These are phyloP conservation scores for Vireo altiloquus DNA, from an alignment of 2,113 vertebrate genomes.

Conservation along the genomic window DNA sequence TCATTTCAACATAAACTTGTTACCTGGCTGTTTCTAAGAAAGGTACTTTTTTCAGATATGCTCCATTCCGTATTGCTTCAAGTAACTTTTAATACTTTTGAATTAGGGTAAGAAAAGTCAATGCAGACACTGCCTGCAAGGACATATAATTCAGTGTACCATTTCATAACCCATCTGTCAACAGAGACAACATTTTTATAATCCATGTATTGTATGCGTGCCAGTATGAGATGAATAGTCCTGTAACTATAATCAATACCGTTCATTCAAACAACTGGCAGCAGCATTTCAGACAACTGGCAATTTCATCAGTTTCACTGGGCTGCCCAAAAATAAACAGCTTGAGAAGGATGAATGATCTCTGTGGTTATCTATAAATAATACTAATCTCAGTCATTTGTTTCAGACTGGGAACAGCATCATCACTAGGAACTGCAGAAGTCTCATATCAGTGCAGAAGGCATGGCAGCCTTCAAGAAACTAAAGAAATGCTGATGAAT, in stretches of 20 bases:
- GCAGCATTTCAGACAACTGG: constrained; percentile 68
- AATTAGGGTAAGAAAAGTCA: constrained; percentile 48
- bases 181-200: constrained; percentile 51
- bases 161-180: constrained; percentile 60
- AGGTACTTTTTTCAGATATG: constrained; percentile 1
- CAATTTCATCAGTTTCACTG: constrained; percentile 66
- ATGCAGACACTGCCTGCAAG: constrained; percentile 35
- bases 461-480: not conserved
- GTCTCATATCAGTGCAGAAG: not conserved
- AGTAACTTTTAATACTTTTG: constrained; percentile 48
- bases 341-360: constrained; percentile 51
- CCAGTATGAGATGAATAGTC: constrained; percentile 62
- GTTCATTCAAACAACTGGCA: constrained; percentile 70
- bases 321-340: constrained; percentile 66
- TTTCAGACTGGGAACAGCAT: not conserved
- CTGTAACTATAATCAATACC: constrained; percentile 65
- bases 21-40: constrained; percentile 3
- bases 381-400: constrained; percentile 51
- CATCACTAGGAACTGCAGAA: not conserved
- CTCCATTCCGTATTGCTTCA: constrained; percentile 21
- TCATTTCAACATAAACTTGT: constrained; percentile 26
- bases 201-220: constrained; percentile 32
- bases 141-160: constrained; percentile 53
- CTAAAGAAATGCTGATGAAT: not conserved
- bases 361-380: constrained; percentile 56